These are phyloP conservation scores for Pyrgilauda ruficollis DNA, from an alignment of 2,113 vertebrate species.

Conservation along the genomic window DNA sequence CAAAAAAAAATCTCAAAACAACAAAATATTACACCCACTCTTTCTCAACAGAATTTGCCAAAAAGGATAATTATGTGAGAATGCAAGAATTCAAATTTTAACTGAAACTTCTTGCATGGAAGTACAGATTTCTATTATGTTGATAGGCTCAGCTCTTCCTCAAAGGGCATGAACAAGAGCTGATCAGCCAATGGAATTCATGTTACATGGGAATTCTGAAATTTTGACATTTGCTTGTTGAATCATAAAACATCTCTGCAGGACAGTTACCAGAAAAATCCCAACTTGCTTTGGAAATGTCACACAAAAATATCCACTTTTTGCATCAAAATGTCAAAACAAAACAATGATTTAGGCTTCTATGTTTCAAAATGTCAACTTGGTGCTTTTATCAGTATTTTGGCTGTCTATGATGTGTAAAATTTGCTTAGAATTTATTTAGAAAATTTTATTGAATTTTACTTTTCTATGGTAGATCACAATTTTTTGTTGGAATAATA, in stretches of 20 bases:
- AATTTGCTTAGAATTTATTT: not conserved
- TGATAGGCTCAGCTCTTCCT: not conserved
- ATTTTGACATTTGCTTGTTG: conserved; percentile 43
- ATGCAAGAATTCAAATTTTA: conserved; percentile 1
- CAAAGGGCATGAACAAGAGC: not conserved
- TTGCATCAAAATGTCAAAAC: conserved; percentile 64
- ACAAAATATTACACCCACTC: conserved; percentile 5
- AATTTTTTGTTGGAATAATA: not conserved
- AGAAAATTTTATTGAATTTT: not conserved
- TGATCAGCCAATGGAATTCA: conserved; percentile 25
- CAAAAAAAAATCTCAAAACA: not conserved
- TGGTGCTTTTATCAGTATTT: conserved; percentile 31
- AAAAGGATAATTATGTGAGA: not conserved
- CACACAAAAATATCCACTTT: conserved; percentile 48
- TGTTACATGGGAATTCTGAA: conserved; percentile 29
- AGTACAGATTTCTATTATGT: conserved; percentile 7
- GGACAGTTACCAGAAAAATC: conserved; percentile 48
- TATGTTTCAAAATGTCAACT: conserved; percentile 39
- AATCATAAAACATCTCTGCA: conserved; percentile 38
- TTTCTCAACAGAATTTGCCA: not conserved
- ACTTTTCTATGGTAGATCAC: not conserved
- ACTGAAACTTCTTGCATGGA: not conserved
- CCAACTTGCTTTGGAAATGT: conserved; percentile 54
- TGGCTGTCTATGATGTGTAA: not conserved
- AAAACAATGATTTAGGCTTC: conserved; percentile 55